A percentile compares a stretch with the other conserved stretches of the same genome.
phyloP scores from a whole-genome alignment of 2,797 vertebrate species.

The Harpagifer antarcticus region DNA sequence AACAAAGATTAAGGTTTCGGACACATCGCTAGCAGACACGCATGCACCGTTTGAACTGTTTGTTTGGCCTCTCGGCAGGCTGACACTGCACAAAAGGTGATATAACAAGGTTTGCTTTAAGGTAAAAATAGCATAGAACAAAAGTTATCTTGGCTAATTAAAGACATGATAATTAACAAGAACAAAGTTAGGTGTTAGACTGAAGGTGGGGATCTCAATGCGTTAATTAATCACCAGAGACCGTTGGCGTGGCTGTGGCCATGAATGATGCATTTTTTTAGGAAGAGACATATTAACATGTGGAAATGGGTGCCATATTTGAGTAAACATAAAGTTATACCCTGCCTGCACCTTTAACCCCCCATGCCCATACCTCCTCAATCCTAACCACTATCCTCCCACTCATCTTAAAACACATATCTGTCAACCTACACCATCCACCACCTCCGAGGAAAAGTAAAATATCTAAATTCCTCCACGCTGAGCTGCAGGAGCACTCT shows the following conservation, averaged over 20 bases:
- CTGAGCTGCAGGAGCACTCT: constrained; percentile 56
- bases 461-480: constrained; percentile 58
- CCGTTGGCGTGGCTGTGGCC: constrained; percentile 45
- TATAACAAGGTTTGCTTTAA: constrained; percentile 46
- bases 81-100: constrained; percentile 40
- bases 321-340: neutral
- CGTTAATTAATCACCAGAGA: constrained; percentile 73
- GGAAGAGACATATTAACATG: neutral
- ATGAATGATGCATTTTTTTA: neutral
- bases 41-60: constrained; percentile 33
- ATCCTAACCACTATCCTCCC: neutral
- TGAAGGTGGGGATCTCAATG: constrained; percentile 59
- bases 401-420: neutral
- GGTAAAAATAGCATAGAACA: constrained; percentile 63
- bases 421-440: constrained; percentile 30
- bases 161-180: constrained; percentile 58
- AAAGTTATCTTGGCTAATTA: constrained; percentile 66
- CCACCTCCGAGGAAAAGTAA: constrained; percentile 44
- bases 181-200: constrained; percentile 64
- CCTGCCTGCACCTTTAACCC: constrained; percentile 1
- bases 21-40: constrained; percentile 25
- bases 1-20: constrained; percentile 1
- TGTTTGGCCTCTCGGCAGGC: constrained; percentile 33
- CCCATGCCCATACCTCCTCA: neutral
- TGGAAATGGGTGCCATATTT: neutral